These are phyloP conservation scores for Torymus auratus DNA, from an alignment of 2,888 invertebrate species.

Conservation along the genomic window DNA sequence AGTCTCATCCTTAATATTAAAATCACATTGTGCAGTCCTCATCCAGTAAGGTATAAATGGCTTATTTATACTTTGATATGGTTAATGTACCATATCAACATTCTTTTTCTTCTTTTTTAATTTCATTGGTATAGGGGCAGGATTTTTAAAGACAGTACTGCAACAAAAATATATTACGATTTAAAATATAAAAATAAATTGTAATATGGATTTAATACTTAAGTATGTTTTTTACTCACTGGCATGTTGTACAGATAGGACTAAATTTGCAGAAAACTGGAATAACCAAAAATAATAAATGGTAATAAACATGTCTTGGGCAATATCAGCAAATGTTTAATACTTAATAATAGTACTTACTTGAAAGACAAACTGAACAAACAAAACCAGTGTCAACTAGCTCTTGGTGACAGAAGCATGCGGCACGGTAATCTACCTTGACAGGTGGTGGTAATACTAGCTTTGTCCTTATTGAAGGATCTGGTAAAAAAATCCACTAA, in stretches of 20 bases:
- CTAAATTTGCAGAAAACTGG: conserved; percentile 98
- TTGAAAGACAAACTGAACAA: conserved; percentile 97
- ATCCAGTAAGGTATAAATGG: conserved; percentile 50
- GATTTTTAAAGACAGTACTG: conserved; percentile 94
- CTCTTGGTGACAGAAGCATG: conserved; percentile 98
- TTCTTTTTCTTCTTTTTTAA: conserved; percentile 90
- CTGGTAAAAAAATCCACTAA: conserved; percentile 95
- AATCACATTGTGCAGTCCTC: neutral
- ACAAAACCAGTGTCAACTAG: conserved; percentile 97
- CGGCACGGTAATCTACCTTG: conserved; percentile 96
- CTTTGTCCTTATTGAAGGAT: conserved; percentile 87
- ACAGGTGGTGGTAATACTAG: conserved; percentile 92
- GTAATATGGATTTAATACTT: no score
- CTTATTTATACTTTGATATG: conserved; percentile 19
- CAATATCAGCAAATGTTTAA: conserved; percentile 42
- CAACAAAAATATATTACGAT: conserved; percentile 73
- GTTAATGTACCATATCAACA: conserved; percentile 68
- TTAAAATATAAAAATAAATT: conserved; percentile 5
- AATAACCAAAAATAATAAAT: conserved; percentile 70
- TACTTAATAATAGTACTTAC: conserved; percentile 78
- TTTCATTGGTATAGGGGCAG: conserved; percentile 87
- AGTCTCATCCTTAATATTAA: neutral
- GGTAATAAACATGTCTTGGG: conserved; percentile 12
- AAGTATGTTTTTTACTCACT: conserved; percentile 82
- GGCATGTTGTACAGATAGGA: conserved; percentile 98